Percentiles rank a stretch among this genome's conserved stretches.
phyloP scores from a whole-genome alignment of 2,888 invertebrate species.

The Zele albiditarsus region DNA sequence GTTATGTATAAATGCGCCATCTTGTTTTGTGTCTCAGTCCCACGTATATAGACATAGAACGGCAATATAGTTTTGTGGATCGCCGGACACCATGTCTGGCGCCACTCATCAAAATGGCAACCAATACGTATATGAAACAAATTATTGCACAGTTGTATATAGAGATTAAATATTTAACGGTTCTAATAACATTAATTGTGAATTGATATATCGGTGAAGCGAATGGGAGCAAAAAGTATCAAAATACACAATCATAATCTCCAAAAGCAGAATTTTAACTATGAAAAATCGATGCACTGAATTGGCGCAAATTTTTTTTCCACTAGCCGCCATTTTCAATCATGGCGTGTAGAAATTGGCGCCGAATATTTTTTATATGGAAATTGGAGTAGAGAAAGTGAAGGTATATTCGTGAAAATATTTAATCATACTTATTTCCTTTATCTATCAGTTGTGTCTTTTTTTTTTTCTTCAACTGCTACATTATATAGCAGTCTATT shows the following conservation, averaged over 20 bases:
- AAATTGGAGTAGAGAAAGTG: background rate
- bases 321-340: background rate
- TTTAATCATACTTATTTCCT: constrained; percentile 1
- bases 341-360: background rate
- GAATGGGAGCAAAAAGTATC: too few relatives aligned
- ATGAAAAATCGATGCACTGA: background rate
- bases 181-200: too few relatives aligned
- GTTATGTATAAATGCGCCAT: background rate
- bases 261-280: too few relatives aligned
- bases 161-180: too few relatives aligned
- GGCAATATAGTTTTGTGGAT: too few relatives aligned
- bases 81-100: too few relatives aligned
- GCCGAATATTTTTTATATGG: background rate
- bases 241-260: too few relatives aligned
- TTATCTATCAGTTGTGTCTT: background rate
- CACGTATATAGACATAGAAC: background rate
- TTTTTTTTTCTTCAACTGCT: constrained; percentile 21
- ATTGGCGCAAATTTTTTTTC: too few relatives aligned
- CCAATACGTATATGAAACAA: too few relatives aligned
- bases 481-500: constrained; percentile 34
- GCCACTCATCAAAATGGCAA: too few relatives aligned
- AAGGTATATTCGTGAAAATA: background rate
- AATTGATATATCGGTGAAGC: too few relatives aligned
- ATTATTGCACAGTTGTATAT: too few relatives aligned
- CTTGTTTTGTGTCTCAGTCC: background rate